These are phyloP conservation scores for Marisa cornuarietis DNA, from an alignment of 1,140 invertebrate species.

Conservation along the genomic window DNA sequence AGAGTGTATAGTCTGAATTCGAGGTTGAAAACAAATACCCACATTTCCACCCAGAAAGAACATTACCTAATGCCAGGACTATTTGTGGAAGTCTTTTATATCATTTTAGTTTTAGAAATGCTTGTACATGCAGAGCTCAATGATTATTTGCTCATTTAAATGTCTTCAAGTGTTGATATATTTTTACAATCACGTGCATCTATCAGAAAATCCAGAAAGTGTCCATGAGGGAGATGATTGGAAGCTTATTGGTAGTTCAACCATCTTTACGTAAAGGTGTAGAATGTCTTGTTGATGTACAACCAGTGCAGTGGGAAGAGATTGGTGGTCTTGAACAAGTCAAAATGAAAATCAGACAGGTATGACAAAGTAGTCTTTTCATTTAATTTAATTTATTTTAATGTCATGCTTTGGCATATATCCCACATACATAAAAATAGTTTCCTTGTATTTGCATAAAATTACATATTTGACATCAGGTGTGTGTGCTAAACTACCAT, in stretches of 20 bases:
- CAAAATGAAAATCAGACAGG: conserved; percentile 84
- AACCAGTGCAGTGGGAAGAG: conserved; percentile 78
- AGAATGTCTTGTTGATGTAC: conserved; percentile 50
- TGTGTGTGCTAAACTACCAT: too few relatives aligned
- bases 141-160: conserved; percentile 1
- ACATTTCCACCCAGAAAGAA: too few relatives aligned
- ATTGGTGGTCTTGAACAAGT: conserved; percentile 89
- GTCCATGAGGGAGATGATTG: conserved; percentile 73
- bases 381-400: too few relatives aligned
- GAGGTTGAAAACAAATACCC: too few relatives aligned
- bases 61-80: too few relatives aligned
- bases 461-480: too few relatives aligned
- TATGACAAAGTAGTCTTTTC: conserved; percentile 7
- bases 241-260: conserved; percentile 82
- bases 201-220: conserved; percentile 14
- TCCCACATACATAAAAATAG: too few relatives aligned
- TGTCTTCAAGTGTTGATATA: conserved; percentile 9
- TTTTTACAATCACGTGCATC: conserved; percentile 3
- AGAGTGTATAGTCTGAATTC: too few relatives aligned
- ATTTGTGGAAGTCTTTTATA: neutral
- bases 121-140: neutral
- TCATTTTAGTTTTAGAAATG: neutral
- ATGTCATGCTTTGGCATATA: too few relatives aligned
- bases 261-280: conserved; percentile 73
- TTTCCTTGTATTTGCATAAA: too few relatives aligned